Evolutionary conservation across 2,797 vertebrate genomes (phyloP).

Genomic region (Thamnophis elegans): DNA sequence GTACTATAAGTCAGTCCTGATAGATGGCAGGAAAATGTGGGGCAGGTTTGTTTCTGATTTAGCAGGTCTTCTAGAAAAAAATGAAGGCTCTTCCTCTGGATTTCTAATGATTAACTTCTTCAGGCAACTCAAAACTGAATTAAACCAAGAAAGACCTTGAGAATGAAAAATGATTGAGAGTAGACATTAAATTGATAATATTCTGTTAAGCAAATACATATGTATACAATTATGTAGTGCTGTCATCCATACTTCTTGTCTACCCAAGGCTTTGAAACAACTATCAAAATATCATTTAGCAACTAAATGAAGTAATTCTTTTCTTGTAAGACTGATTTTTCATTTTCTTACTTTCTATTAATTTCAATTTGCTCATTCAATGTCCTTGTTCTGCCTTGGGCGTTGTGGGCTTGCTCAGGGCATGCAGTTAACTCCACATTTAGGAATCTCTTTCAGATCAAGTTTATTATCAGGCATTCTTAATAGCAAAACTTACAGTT

Average conservation of each 20-base stretch:
- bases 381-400: not conserved
- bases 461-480: too few relatives aligned
- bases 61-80: not conserved
- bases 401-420: too few relatives aligned
- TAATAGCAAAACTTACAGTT: too few relatives aligned
- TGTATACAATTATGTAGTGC: not conserved
- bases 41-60: not conserved
- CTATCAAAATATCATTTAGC: not conserved
- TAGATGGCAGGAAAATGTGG: not conserved
- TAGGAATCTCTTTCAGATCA: too few relatives aligned
- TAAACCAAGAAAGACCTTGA: not conserved
- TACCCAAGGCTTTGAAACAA: not conserved
- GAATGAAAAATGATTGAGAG: not conserved
- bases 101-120: not conserved
- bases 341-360: not conserved
- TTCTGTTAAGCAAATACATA: not conserved
- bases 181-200: not conserved
- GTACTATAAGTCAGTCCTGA: too few relatives aligned
- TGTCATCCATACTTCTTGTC: not conserved
- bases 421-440: too few relatives aligned
- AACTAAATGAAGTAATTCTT: not conserved
- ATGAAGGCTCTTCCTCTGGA: not conserved
- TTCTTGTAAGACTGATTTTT: not conserved
- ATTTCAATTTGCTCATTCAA: constrained; percentile 40
- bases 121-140: not conserved